Base-by-base conservation (phyloP, 2,888 invertebrate species). In the Cynaeus angustus region DNA sequence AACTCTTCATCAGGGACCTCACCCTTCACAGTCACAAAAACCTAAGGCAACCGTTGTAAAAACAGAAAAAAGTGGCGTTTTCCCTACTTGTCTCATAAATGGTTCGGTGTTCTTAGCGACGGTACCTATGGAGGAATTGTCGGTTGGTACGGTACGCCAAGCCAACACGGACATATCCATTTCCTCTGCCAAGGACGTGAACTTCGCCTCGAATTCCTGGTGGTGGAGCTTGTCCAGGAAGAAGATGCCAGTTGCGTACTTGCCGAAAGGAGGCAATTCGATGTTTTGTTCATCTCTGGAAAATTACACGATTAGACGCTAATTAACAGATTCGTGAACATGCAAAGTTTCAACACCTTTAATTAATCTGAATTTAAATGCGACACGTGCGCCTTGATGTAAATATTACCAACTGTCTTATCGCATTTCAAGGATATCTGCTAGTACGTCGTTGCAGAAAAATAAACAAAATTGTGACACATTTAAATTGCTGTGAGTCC, bases 61-160 rank as follows among this genome's bases (percentile, higher is more conserved):
- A 61, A 12, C n/a, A 12, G n/a, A n/a, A 30, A 43, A n/a, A 4
- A 33, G 16, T 33, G n/a, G 45, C 10, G 21, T 45, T 4, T 10
- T 6, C 1, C 6, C 72, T 69, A 78, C 98, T 89, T 99, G 99
- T 78, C 97, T 91, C 89, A 99, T 98, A 83, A 93, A 91, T 38
- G 99, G 99, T 88, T 99, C 99, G 80, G 94, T 94, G 86, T 94
- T 94, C 81, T 92, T 91, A 66, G 99, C 99, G 80, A 98, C 97
- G 77, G 92, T 89, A 77, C 96, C 99, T 80, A 99, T 95, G 75
- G 91, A 90, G 64, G 91, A 87, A 82, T 91, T 92, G 85, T 97
- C 92, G 56, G 94, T 94, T 26, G 97, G 97, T 64, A 99, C 95
- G 37, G 94, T 94, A 75, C 99, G 91, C 99, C 99, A 99, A 82